Percentiles rank a stretch among this genome's conserved stretches.
phyloP scores from a whole-genome alignment of 2,888 invertebrate species.

The Amblyteles armatorius region DNA sequence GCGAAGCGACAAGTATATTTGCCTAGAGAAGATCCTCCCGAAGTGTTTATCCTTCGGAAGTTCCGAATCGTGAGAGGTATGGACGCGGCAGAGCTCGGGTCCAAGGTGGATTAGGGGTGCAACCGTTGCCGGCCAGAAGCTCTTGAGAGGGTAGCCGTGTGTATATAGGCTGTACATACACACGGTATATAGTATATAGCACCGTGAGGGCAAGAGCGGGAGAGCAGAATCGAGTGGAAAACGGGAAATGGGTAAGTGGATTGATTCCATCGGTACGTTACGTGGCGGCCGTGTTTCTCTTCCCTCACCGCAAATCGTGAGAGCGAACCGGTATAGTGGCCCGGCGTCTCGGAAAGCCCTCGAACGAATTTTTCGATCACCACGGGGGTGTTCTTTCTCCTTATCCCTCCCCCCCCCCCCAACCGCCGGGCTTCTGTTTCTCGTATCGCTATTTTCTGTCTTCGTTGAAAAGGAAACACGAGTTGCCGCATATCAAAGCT shows the following conservation, averaged over 20 bases:
- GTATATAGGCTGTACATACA: constrained; percentile 19
- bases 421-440: not conserved
- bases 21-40: constrained; percentile 50
- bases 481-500: constrained; percentile 1
- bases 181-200: constrained; percentile 13
- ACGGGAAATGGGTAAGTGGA: constrained; percentile 72
- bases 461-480: not conserved
- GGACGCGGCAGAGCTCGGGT: constrained; percentile 66
- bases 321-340: constrained; percentile 15
- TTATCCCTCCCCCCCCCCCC: not conserved
- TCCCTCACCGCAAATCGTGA: constrained; percentile 18
- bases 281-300: constrained; percentile 39
- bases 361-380: constrained; percentile 44
- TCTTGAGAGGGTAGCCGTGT: constrained; percentile 71
- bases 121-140: constrained; percentile 71
- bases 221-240: constrained; percentile 54
- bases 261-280: constrained; percentile 69
- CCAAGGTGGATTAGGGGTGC: constrained; percentile 57
- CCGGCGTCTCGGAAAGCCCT: constrained; percentile 23
- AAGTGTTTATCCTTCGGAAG: constrained; percentile 64
- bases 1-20: constrained; percentile 64
- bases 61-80: constrained; percentile 58
- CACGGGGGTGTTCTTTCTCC: not conserved
- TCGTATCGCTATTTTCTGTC: constrained; percentile 7
- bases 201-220: constrained; percentile 62